Base-by-base conservation (phyloP, 1,140 invertebrate genomes). In the Heliothis subflexa region DNA sequence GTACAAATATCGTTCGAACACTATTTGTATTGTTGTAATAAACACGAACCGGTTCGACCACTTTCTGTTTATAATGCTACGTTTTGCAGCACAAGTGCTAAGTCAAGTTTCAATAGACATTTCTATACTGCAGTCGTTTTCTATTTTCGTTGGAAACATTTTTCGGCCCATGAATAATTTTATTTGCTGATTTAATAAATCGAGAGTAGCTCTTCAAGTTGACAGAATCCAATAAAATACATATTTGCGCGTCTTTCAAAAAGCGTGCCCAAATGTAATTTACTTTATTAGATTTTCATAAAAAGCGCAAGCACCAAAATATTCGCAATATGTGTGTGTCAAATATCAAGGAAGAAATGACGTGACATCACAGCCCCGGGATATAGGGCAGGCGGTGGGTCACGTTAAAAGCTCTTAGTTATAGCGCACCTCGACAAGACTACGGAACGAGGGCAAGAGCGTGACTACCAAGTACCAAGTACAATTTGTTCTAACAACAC, bases 321-420 rank as follows among this genome's bases (percentile, higher is more conserved):
- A 45, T 57, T 68, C 49, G 3, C 25, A 55, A 68, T 52, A 52
- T 50, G 54, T 47, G 54, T 55, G 66, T 62, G 55, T 73, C 64
- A 82, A 83, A 83, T 85, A 83, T 76, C 14, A 79, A 79, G 79
- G 79, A 81, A 81, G 78, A 70, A 55, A 47, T 77, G 71, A 62
- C n/a, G 76, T 84, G 82, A 81, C 84, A 81, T 81, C 84, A 82
- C 76, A 78, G 78, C 82, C 84, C 62, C 80, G 82, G 80, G 83
- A 90, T 90, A 86, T 89, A 84, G 85, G 83, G 79, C 84, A 85
- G 72, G 66, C 72, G 75, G 71, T 59, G 78, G 88, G 89, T 91
- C 90, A 85, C 81, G 85, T 85, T 86, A 87, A 89, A 85, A 89
- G 85, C 89, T 74, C 89, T 89, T 87, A 81, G 81, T 89, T 88